A percentile compares a stretch with the other conserved stretches of the same genome.
Conservation (phyloP, 2,113 vertebrate genomes). For the Nibea albiflora region DNA sequence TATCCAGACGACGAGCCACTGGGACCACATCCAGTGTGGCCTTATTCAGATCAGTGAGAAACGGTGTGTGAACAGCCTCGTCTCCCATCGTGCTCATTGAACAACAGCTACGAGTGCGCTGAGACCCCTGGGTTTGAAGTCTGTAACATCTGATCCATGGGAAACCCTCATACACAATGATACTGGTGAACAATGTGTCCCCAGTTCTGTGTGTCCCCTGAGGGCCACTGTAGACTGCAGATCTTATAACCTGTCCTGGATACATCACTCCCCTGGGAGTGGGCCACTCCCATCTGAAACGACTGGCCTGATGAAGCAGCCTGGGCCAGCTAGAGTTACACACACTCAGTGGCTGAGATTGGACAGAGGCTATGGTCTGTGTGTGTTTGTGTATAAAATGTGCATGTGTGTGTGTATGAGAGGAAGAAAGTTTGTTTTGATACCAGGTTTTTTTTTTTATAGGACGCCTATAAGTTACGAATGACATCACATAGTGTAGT, state of each 20-base stretch:
- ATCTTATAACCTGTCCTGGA: slow-evolving; percentile 81
- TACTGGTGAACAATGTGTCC: slow-evolving; percentile 70
- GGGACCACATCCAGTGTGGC: slow-evolving; percentile 49
- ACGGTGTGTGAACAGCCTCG: slow-evolving; percentile 58
- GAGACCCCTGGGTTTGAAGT: slow-evolving; percentile 78
- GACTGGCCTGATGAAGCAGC: slow-evolving; percentile 43
- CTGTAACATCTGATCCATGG: slow-evolving; percentile 81
- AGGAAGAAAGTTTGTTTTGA: slow-evolving; percentile 8
- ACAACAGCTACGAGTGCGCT: slow-evolving; percentile 70
- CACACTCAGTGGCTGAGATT: slow-evolving; percentile 31
- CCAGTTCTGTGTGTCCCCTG: slow-evolving; percentile 75
- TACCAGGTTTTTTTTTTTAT: not conserved
- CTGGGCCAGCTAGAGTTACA: slow-evolving; percentile 51
- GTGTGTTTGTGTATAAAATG: slow-evolving; percentile 26
- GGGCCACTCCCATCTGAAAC: slow-evolving; percentile 69
- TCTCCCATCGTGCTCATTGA: slow-evolving; percentile 73
- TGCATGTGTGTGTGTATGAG: not conserved
- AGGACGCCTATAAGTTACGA: not conserved
- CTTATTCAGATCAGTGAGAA: slow-evolving; percentile 69
- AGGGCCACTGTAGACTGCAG: slow-evolving; percentile 73
- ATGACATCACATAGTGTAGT: slow-evolving; percentile 16
- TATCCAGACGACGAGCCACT: slow-evolving; percentile 23
- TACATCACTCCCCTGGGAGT: slow-evolving; percentile 72
- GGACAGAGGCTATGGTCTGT: slow-evolving; percentile 9
- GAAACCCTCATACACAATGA: slow-evolving; percentile 81